These are phyloP conservation scores for Sebastiscus albofasciatus DNA, from an alignment of 2,797 vertebrate genomes.

Conservation along the genomic window DNA sequence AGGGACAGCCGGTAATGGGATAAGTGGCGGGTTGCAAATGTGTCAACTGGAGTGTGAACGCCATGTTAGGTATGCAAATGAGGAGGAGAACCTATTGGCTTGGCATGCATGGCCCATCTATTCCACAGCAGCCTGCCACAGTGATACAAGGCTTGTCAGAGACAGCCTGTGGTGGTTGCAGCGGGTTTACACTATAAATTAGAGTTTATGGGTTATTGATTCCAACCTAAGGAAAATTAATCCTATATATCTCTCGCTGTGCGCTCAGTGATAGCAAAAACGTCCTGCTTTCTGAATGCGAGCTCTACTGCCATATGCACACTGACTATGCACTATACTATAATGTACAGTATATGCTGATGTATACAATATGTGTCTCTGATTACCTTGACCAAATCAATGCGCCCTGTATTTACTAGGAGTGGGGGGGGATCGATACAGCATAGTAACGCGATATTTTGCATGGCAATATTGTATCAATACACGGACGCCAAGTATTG, in stretches of 20 bases:
- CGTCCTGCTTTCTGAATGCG: background rate
- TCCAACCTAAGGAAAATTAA: slow-evolving; percentile 48
- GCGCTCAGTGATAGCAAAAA: slow-evolving; percentile 20
- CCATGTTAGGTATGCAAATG: slow-evolving; percentile 78
- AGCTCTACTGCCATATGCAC: background rate
- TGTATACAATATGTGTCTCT: background rate
- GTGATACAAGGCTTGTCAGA: slow-evolving; percentile 45
- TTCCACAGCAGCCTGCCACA: slow-evolving; percentile 46
- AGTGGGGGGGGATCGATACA: too few relatives aligned
- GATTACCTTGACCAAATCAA: background rate
- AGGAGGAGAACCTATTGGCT: slow-evolving; percentile 58
- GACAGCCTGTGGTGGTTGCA: slow-evolving; percentile 34
- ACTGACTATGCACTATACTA: background rate
- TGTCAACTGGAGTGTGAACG: slow-evolving; percentile 78
- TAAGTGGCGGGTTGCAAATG: slow-evolving; percentile 80
- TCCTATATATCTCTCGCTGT: slow-evolving; percentile 32
- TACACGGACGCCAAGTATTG: too few relatives aligned
- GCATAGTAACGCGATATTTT: too few relatives aligned
- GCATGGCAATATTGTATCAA: too few relatives aligned
- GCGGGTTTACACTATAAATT: slow-evolving; percentile 48
- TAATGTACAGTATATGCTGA: background rate
- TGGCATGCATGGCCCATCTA: slow-evolving; percentile 61
- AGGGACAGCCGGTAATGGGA: slow-evolving; percentile 74
- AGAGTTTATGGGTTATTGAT: slow-evolving; percentile 62
- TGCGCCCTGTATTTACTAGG: background rate